phyloP scores from a whole-genome alignment of 2,888 invertebrate genomes.

The Ectobius pallidus region DNA sequence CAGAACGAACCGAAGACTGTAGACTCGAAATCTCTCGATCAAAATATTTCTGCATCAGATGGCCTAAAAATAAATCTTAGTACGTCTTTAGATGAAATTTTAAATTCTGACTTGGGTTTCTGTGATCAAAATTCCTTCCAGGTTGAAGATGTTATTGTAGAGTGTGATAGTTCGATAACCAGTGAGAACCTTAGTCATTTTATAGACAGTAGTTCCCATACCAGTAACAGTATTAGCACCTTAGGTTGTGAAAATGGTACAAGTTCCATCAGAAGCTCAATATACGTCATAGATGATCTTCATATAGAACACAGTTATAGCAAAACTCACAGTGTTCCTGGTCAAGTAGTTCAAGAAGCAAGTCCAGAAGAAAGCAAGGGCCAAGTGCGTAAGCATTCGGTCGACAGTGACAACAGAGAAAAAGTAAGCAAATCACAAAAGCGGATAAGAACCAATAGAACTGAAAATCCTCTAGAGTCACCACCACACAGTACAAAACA shows the following conservation, averaged over 20 bases:
- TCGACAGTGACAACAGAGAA: too few relatives aligned
- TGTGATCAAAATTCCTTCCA: conserved; percentile 19
- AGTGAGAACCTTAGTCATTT: not conserved
- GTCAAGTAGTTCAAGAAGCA: not conserved
- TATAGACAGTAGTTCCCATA: not conserved
- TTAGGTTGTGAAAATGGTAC: conserved; percentile 4
- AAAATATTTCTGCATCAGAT: not conserved
- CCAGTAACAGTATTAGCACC: not conserved
- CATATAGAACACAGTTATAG: conserved; percentile 32
- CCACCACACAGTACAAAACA: conserved; percentile 3
- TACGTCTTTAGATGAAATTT: not conserved
- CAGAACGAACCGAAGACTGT: not conserved
- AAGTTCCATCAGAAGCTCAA: not conserved
- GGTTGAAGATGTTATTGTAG: not conserved
- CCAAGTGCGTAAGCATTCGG: too few relatives aligned
- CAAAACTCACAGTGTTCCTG: not conserved
- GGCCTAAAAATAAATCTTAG: not conserved
- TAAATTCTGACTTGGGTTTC: not conserved
- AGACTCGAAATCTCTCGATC: not conserved
- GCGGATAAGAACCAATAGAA: not conserved
- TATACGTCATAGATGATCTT: not conserved
- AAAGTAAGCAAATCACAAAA: too few relatives aligned
- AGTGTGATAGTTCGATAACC: not conserved
- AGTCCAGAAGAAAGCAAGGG: not conserved
- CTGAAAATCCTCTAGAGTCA: not conserved